Conservation (phyloP, 2,888 invertebrate genomes). For the Sepiola atlantica region DNA sequence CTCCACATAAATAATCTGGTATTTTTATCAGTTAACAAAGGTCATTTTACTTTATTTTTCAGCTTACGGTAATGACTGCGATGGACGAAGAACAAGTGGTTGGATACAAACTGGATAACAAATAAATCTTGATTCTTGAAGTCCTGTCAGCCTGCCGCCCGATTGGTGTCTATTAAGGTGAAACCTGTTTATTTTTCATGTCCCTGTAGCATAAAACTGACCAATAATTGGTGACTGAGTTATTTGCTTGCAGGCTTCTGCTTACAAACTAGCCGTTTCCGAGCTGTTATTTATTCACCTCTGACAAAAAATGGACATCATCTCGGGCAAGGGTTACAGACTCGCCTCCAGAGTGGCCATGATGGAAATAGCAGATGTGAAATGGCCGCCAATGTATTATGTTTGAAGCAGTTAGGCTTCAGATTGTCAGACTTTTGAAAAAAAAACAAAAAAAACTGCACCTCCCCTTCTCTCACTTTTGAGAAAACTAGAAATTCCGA, state of each 20-base stretch:
- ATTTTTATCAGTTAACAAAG: too few relatives aligned
- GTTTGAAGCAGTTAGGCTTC: neutral
- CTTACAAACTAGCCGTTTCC: neutral
- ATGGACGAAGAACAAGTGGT: constrained; percentile 56
- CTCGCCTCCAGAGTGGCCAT: neutral
- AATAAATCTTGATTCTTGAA: neutral
- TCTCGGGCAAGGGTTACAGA: neutral
- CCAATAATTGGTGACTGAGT: neutral
- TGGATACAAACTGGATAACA: constrained; percentile 1
- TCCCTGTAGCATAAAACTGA: neutral
- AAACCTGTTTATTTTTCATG: neutral
- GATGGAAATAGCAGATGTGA: constrained; percentile 16
- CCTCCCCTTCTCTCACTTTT: neutral
- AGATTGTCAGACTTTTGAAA: neutral
- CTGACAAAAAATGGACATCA: neutral
- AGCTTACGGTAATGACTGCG: constrained; percentile 59
- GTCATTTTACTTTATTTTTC: neutral
- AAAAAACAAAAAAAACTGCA: neutral
- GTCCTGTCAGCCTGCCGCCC: neutral
- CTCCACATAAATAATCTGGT: too few relatives aligned
- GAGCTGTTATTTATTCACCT: constrained; percentile 3
- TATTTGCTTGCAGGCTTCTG: neutral
- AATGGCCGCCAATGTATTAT: neutral
- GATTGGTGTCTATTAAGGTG: neutral
- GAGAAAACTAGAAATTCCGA: neutral